Conservation (phyloP, 2,113 vertebrate genomes). For the Struthidea cinerea region DNA sequence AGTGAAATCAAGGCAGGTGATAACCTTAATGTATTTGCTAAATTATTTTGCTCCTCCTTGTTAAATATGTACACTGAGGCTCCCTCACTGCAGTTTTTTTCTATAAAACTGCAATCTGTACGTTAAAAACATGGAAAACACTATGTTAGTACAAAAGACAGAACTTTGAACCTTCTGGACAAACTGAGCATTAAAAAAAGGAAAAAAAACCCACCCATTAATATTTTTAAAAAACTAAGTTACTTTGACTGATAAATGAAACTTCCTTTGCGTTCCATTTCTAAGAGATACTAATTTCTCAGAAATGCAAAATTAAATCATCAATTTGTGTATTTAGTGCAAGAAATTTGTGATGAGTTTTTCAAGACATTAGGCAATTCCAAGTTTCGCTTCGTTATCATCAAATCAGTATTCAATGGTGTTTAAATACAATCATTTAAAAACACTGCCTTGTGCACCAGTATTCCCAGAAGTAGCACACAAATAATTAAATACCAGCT, state of each 20-base stretch:
- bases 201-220: rapidly evolving
- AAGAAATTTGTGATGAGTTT: not conserved
- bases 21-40: not conserved
- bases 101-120: not conserved
- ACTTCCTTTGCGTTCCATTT: not conserved
- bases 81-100: not conserved
- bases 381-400: not conserved
- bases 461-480: not conserved
- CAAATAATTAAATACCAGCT: not conserved
- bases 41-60: not conserved
- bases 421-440: not conserved
- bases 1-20: not conserved
- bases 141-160: not conserved
- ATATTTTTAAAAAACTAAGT: not conserved
- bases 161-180: not conserved
- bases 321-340: not conserved
- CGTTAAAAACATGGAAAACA: not conserved
- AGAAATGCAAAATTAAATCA: not conserved
- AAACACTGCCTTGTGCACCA: not conserved
- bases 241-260: not conserved
- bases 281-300: not conserved
- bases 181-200: not conserved
- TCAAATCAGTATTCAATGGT: not conserved
- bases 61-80: not conserved
- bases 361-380: not conserved